Evolutionary conservation across 2,888 invertebrate species (phyloP), one percentile per base, ranked within the genome.

Genomic region (Cylindroiulus punctatus): DNA sequence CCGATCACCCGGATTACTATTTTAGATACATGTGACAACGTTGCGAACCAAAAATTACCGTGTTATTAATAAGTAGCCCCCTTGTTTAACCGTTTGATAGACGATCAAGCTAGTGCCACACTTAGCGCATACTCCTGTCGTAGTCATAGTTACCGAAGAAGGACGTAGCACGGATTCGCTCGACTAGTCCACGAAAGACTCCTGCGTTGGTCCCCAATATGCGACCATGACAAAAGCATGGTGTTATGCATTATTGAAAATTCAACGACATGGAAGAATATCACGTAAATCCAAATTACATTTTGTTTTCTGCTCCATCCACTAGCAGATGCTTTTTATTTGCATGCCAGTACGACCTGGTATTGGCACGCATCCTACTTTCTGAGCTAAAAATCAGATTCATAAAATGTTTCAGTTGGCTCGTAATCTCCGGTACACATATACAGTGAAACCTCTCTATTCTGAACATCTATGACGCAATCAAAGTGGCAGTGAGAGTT

Each of bases 21-120:
- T 82, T 82, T 82, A 82, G 82, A 82, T 82, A 82, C 40, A n/a
- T 32, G 36, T 40, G 82, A 82, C 82, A 10, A n/a, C 14, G 82
- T 40, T 22, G 32, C 82, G 82, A 40, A 40, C 36, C 82, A 32
- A 40, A 19, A 40, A n/a, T n/a, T 19, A 81, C 40, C 5, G 40
- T 26, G 57, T 65, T 65, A 22, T 65, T 65, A 22, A 65, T 65
- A 22, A n/a, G 57, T 65, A 65, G n/a, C 57, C 57, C 57, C 57
- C 26, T 65, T 65, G 57, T 65, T 65, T 65, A 65, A 65, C n/a
- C 10, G 19, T 65, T 65, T 65, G 57, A 65, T 65, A 65, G 19
- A 65, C 22, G 22, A 65, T 65, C 57, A 26, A 19, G 57, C 57
- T 65, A 65, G 57, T 65, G 22, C 10, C 57, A 65, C 19, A 57